Percentiles rank a stretch among this genome's conserved stretches.
These are phyloP conservation scores for Drymonia ruficornis DNA, from an alignment of 2,888 invertebrate species.

Conservation along the genomic window DNA sequence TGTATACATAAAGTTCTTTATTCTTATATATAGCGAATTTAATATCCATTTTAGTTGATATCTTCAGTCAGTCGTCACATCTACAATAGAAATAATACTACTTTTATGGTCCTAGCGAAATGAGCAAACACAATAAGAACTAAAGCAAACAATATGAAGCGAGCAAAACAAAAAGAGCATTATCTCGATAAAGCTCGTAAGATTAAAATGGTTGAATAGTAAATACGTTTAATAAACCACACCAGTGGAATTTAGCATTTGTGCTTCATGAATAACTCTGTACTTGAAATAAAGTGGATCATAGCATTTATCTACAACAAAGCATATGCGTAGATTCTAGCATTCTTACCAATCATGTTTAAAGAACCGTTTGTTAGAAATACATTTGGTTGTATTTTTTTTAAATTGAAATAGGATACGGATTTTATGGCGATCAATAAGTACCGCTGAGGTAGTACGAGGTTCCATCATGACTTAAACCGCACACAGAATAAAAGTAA, in stretches of 20 bases:
- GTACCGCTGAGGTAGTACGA: no score
- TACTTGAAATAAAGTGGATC: slow-evolving; percentile 16
- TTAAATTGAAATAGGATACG: no score
- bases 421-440: no score
- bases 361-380: no score
- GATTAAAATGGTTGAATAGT: slow-evolving; percentile 37
- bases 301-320: slow-evolving; percentile 15
- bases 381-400: no score
- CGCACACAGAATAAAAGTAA: background rate
- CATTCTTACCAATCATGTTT: slow-evolving; percentile 5
- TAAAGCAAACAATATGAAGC: slow-evolving; percentile 11
- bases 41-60: no score
- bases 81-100: background rate
- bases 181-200: slow-evolving; percentile 26
- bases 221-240: slow-evolving; percentile 33
- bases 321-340: no score
- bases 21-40: no score
- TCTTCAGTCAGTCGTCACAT: background rate
- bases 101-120: background rate
- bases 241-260: slow-evolving; percentile 16
- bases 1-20: background rate
- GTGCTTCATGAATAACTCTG: slow-evolving; percentile 17
- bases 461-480: no score
- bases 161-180: slow-evolving; percentile 16
- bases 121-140: slow-evolving; percentile 7